Evolutionary conservation across 1,140 invertebrate species (phyloP).

Genomic region (Lethocerus indicus): DNA sequence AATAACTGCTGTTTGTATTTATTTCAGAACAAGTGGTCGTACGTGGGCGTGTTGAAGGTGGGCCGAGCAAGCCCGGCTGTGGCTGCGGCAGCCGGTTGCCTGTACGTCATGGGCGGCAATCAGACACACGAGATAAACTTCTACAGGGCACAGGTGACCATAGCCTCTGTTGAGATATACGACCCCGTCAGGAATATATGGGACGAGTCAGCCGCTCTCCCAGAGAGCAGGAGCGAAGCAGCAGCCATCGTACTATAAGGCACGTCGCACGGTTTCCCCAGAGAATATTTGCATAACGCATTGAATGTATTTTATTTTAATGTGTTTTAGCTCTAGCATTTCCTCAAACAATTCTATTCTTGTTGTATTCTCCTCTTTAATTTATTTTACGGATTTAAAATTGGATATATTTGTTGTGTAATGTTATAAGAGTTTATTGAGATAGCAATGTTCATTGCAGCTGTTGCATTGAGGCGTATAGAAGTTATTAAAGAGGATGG

Average conservation of each 20-base stretch:
- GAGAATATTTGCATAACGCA: no score
- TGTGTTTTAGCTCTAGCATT: no score
- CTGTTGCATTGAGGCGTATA: no score
- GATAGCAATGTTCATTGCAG: no score
- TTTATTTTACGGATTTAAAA: no score
- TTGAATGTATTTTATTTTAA: no score
- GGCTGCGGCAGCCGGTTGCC: slow-evolving; percentile 57
- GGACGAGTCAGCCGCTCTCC: slow-evolving; percentile 56
- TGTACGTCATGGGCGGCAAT: slow-evolving; percentile 69
- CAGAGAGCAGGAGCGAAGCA: slow-evolving; percentile 66
- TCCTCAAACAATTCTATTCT: no score
- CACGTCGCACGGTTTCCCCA: no score
- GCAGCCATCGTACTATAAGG: slow-evolving; percentile 42
- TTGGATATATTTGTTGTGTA: no score
- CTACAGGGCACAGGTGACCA: slow-evolving; percentile 63
- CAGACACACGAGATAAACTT: slow-evolving; percentile 53
- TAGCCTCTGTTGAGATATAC: slow-evolving; percentile 63
- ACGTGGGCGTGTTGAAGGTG: slow-evolving; percentile 51
- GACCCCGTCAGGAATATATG: slow-evolving; percentile 61
- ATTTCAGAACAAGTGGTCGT: slow-evolving; percentile 56
- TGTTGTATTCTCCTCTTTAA: no score
- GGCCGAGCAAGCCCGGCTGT: slow-evolving; percentile 68
- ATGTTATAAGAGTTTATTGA: no score
- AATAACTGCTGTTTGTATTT: not conserved
- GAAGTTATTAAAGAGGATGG: no score